Evolutionary conservation across 2,797 vertebrate genomes (phyloP).

Genomic region (Myotis pilosus): DNA sequence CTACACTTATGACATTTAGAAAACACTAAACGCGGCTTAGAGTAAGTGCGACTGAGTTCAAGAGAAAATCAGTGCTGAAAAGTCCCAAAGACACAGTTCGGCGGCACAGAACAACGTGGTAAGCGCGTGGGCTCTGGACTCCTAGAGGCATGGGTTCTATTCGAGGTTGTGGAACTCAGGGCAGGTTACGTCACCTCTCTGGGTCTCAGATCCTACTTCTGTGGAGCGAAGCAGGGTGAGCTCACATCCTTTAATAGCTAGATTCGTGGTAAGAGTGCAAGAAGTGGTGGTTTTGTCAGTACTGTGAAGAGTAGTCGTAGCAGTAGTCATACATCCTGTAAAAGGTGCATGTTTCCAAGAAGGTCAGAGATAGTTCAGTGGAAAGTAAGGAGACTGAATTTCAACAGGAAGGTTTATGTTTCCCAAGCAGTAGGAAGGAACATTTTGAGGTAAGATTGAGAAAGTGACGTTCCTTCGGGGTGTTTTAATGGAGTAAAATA

Average conservation of each 20-base stretch:
- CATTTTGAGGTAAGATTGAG: conserved; percentile 7
- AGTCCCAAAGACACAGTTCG: not conserved
- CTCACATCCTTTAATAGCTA: not conserved
- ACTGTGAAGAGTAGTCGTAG: not conserved
- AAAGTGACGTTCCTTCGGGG: not conserved
- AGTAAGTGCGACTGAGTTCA: not conserved
- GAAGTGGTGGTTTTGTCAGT: not conserved
- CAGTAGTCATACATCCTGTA: not conserved
- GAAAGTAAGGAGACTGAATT: not conserved
- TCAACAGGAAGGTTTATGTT: not conserved
- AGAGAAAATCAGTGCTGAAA: not conserved
- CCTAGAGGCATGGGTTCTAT: not conserved
- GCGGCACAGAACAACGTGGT: not conserved
- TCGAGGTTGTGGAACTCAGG: not conserved
- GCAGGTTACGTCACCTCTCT: not conserved
- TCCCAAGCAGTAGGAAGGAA: not conserved
- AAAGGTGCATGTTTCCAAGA: not conserved
- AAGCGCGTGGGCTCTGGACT: not conserved
- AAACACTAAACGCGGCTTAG: not conserved
- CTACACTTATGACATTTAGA: not conserved
- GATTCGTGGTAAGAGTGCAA: not conserved
- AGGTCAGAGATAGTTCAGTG: not conserved
- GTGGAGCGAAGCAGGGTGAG: not conserved
- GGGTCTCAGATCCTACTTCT: not conserved
- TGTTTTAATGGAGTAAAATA: not conserved